Conservation (phyloP, 2,113 vertebrate species). For the Prietella phreatophila region DNA sequence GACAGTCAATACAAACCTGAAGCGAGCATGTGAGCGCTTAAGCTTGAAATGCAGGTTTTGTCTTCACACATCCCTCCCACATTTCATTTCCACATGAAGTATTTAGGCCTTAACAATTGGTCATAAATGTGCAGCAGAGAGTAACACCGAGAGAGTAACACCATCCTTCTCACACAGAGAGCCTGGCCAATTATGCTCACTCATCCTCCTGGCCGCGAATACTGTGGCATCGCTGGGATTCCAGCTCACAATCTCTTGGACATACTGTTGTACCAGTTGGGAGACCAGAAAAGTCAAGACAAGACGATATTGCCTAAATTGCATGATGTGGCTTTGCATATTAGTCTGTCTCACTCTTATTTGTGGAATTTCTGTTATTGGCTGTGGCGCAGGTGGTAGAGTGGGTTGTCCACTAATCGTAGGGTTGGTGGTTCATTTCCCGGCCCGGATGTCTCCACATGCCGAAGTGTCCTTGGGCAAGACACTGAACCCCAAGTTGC, state of each 20-base stretch:
- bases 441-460: too few relatives aligned
- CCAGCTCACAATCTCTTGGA: background rate
- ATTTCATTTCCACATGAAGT: too few relatives aligned
- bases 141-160: background rate
- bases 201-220: background rate
- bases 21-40: background rate
- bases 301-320: background rate
- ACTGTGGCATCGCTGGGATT: background rate
- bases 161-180: background rate
- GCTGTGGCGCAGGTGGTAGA: too few relatives aligned
- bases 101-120: background rate
- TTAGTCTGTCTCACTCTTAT: background rate
- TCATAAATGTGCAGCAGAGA: background rate
- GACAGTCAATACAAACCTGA: background rate
- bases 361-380: background rate
- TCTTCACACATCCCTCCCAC: background rate
- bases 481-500: too few relatives aligned
- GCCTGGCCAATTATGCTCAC: background rate
- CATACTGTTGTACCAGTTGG: background rate
- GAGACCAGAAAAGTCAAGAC: background rate
- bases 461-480: too few relatives aligned
- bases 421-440: too few relatives aligned
- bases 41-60: background rate
- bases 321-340: background rate
- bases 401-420: too few relatives aligned